Conservation (phyloP, 2,888 invertebrate species). For the Rapana venosa region DNA sequence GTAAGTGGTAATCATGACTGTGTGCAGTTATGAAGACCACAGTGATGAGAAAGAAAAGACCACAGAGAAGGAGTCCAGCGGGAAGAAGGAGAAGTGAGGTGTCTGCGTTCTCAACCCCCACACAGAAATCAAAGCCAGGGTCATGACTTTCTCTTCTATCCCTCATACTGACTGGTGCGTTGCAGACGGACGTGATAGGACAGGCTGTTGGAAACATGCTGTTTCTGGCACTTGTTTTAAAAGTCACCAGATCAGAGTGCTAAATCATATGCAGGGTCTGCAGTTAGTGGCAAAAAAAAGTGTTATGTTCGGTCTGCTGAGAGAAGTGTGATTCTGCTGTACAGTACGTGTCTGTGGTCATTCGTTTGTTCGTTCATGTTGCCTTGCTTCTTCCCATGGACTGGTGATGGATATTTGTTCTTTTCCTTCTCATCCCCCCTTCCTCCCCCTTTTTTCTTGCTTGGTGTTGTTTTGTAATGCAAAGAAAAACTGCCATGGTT, state of each 20-base stretch:
- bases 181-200: neutral
- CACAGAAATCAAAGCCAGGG: slow-evolving; percentile 18
- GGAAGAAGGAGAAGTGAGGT: slow-evolving; percentile 26
- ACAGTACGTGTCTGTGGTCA: neutral
- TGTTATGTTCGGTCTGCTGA: neutral
- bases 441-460: neutral
- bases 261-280: neutral
- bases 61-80: neutral
- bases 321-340: slow-evolving; percentile 31
- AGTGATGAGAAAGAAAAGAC: slow-evolving; percentile 52
- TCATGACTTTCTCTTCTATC: neutral
- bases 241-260: neutral
- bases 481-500: slow-evolving; percentile 16
- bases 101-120: neutral
- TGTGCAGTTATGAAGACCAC: slow-evolving; percentile 68
- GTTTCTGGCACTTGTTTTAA: neutral
- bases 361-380: neutral
- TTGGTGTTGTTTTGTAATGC: slow-evolving; percentile 11
- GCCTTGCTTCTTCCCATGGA: neutral
- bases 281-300: neutral
- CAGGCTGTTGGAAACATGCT: neutral
- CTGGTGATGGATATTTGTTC: slow-evolving; percentile 31
- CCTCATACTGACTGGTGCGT: neutral
- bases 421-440: neutral
- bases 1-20: slow-evolving; percentile 16